Conservation (phyloP, 2,888 invertebrate species). For the Pantelozetes paolii region DNA sequence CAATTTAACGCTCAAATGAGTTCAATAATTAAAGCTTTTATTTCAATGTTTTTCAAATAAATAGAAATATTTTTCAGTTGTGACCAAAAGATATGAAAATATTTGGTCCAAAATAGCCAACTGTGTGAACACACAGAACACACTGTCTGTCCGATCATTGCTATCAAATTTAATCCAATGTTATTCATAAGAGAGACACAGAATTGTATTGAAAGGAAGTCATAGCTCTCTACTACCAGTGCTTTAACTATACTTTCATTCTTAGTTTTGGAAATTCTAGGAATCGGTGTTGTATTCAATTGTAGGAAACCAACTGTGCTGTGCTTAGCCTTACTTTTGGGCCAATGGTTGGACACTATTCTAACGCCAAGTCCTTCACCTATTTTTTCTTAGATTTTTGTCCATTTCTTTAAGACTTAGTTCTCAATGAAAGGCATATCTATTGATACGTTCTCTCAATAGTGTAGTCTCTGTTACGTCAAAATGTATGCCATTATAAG, state of each 20-base stretch:
- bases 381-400: constrained; percentile 1
- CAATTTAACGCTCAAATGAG: not conserved
- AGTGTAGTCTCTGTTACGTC: constrained; percentile 4
- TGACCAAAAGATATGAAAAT: not conserved
- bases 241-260: too few species aligned
- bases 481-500: too few species aligned
- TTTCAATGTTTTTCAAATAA: not conserved
- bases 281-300: not conserved
- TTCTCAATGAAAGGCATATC: constrained; percentile 19
- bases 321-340: not conserved
- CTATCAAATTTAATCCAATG: not conserved
- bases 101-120: not conserved
- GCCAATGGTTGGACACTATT: not conserved
- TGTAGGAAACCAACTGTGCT: not conserved
- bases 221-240: not conserved
- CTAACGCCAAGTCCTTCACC: constrained; percentile 16
- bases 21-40: not conserved
- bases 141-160: too few species aligned
- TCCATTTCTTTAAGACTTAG: not conserved
- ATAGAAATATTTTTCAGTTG: not conserved
- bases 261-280: not conserved
- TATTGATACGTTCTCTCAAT: constrained; percentile 2
- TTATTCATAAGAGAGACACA: constrained; percentile 1
- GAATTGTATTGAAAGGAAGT: too few species aligned
- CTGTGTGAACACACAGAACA: not conserved